phyloP scores from a whole-genome alignment of 2,113 vertebrate genomes.

The Onychostoma macrolepis region DNA sequence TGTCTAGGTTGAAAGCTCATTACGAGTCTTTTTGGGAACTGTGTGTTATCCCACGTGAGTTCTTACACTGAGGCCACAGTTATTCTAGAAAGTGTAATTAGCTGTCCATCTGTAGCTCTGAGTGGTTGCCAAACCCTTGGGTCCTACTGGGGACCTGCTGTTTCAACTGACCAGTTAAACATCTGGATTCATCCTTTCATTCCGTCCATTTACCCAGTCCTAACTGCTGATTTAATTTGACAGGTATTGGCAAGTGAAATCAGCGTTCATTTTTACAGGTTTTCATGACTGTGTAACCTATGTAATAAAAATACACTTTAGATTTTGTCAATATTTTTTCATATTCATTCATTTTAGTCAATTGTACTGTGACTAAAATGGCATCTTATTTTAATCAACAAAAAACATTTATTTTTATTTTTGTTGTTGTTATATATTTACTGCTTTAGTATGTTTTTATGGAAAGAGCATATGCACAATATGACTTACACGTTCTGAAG shows the following conservation, averaged over 20 bases:
- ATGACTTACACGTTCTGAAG: too few species aligned
- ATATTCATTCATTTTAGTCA: not conserved
- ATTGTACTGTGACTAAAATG: not conserved
- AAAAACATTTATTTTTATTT: not conserved
- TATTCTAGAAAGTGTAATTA: constrained; percentile 54
- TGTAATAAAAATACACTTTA: not conserved
- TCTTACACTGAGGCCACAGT: constrained; percentile 45
- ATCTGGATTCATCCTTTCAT: constrained; percentile 46
- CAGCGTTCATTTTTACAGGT: not conserved
- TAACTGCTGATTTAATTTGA: constrained; percentile 49
- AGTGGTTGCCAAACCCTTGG: constrained; percentile 39
- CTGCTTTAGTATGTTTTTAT: not conserved
- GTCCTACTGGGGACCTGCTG: constrained; percentile 45
- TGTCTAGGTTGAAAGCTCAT: constrained; percentile 43
- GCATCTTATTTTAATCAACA: not conserved
- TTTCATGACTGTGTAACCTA: not conserved
- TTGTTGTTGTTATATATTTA: not conserved
- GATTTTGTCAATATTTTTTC: not conserved
- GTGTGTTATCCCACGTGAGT: constrained; percentile 53
- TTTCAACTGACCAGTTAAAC: constrained; percentile 47
- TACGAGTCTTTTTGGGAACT: constrained; percentile 38
- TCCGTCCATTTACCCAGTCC: constrained; percentile 40
- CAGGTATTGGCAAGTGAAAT: constrained; percentile 41
- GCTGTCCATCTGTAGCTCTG: constrained; percentile 43
- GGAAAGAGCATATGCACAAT: too few species aligned